Base-by-base conservation (phyloP, 2,888 invertebrate species). In the Troglohyphantes excavatus region DNA sequence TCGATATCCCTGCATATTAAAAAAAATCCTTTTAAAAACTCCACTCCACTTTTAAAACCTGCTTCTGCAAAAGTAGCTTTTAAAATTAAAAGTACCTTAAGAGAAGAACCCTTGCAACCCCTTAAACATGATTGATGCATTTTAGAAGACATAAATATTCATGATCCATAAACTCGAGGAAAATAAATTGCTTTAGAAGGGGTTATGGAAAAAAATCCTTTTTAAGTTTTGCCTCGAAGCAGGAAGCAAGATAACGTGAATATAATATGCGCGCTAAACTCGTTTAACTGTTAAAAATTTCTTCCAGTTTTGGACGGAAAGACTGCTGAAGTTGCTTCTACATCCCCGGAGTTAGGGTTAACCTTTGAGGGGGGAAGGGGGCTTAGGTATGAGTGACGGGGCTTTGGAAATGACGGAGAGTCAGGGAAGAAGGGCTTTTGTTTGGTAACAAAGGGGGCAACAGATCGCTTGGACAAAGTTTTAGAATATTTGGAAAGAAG, bases 181-280 rank as follows among this genome's bases (percentile, higher is more conserved):
- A 73, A 83, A 82, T 82, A 82, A 82, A 82, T 82, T 82, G 72
- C 82, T 61, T 72, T 72, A 59, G 73, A 72, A 73, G 46, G 53
- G 39, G 26, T 26, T 13, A 1, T 9, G n/a, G 17, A 76, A 68
- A 70, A 83, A 83, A 83, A 29, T 63, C 26, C 65, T 43, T 23
- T 70, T 70, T 70, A 83, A 63, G 29, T 63, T 43, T 26, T 43
- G 72, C 70, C 53, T 27, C 19, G 59, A 43, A 65, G 83, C 65
- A 33, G 85, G 85, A 86, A 72, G 70, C 46, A 23, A 78, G 86
- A 86, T 86, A 86, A 86, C 86, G 61, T 17, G 27, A 59, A 86
- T 86, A 86, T 86, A 86, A 86, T 86, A 86, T 65, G 78, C 63
- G 23, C 26, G 70, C 53, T 86, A 72, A 86, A 86, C 70, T 79